Evolutionary conservation across 1,140 invertebrate species (phyloP).

Genomic region (Euura lappo): DNA sequence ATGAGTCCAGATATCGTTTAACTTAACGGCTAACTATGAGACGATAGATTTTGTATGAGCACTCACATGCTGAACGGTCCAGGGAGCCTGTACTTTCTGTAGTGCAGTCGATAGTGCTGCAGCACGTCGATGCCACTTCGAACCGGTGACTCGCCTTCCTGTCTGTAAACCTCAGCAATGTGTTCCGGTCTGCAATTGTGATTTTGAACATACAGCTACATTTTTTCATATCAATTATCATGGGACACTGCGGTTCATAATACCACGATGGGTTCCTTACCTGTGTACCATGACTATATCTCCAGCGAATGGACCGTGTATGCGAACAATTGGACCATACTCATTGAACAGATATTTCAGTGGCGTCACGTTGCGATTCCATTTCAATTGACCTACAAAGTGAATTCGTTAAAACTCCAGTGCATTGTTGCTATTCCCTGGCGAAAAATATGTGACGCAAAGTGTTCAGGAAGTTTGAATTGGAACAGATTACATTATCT

Average conservation of each 20-base stretch:
- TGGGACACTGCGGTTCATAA: neutral
- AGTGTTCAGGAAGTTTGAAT: too few species aligned
- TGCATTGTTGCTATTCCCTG: too few species aligned
- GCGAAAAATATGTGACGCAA: too few species aligned
- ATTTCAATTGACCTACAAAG: conserved; percentile 52
- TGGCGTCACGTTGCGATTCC: conserved; percentile 52
- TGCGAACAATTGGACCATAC: conserved; percentile 68
- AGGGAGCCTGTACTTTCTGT: conserved; percentile 60
- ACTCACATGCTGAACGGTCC: conserved; percentile 64
- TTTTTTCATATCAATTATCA: conserved; percentile 9
- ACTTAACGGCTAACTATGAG: conserved; percentile 11
- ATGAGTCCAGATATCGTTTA: conserved; percentile 5
- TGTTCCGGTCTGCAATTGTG: conserved; percentile 62
- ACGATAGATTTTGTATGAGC: conserved; percentile 12
- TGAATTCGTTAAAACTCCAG: conserved; percentile 14
- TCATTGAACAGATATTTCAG: conserved; percentile 65
- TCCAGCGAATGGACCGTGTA: conserved; percentile 65
- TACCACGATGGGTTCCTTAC: conserved; percentile 20
- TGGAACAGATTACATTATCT: conserved; percentile 7
- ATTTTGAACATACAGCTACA: neutral
- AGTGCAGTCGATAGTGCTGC: conserved; percentile 65
- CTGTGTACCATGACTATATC: conserved; percentile 65
- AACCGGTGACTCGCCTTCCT: conserved; percentile 64
- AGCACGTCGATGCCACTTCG: conserved; percentile 67
- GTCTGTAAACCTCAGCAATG: conserved; percentile 64